These are phyloP conservation scores for Ispidina picta DNA, from an alignment of 2,797 vertebrate species.

Conservation along the genomic window DNA sequence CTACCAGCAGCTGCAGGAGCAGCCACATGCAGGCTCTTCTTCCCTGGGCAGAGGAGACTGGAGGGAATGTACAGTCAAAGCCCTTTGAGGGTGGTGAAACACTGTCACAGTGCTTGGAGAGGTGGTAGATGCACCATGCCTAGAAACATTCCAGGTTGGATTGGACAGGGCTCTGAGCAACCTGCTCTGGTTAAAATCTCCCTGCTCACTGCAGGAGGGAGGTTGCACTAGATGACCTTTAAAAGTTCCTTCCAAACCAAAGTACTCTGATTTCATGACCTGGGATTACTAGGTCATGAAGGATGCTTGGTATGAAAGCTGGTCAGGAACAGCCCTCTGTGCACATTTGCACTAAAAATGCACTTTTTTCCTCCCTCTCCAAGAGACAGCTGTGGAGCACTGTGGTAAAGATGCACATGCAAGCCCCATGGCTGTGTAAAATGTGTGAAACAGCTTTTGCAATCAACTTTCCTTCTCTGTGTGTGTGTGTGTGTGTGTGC, in stretches of 20 bases:
- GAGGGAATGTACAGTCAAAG: fast-evolving
- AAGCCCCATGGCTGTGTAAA: not conserved
- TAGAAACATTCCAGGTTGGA: not conserved
- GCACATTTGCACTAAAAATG: not conserved
- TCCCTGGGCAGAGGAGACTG: not conserved
- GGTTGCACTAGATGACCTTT: not conserved
- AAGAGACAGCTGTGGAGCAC: not conserved
- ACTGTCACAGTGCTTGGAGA: not conserved
- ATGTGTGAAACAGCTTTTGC: not conserved
- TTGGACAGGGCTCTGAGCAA: not conserved
- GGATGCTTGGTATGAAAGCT: not conserved
- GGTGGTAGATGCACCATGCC: not conserved
- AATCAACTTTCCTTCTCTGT: not conserved
- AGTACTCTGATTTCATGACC: not conserved
- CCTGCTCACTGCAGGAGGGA: not conserved
- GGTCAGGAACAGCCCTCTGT: not conserved
- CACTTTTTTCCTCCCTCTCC: too few species aligned
- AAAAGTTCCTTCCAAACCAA: not conserved
- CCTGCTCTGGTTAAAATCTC: not conserved
- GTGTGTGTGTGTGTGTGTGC: not conserved
- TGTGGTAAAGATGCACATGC: not conserved
- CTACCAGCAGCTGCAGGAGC: not conserved
- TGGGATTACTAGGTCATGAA: not conserved
- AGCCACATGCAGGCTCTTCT: fast-evolving
- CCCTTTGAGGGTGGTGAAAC: not conserved